These are phyloP conservation scores for Neodiprion fabricii DNA, from an alignment of 1,140 invertebrate species.

Conservation along the genomic window DNA sequence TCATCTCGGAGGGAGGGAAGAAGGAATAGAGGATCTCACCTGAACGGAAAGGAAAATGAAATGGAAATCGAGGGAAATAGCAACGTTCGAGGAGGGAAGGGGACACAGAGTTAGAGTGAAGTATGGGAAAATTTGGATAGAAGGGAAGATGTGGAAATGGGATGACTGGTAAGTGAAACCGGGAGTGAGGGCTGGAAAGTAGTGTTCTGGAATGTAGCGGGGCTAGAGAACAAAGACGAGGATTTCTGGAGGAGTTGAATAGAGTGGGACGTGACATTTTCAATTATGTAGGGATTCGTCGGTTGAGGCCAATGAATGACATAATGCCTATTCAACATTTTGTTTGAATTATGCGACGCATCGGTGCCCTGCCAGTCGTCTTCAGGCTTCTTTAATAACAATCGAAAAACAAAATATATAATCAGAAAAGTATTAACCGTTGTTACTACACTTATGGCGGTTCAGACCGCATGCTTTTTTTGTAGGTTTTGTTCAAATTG, in stretches of 20 bases:
- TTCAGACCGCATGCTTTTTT: no score
- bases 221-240: slow-evolving; percentile 22
- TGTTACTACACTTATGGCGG: no score
- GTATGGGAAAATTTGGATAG: not conserved
- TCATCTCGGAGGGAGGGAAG: not conserved
- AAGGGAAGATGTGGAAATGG: not conserved
- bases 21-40: not conserved
- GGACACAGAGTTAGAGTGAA: not conserved
- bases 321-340: no score
- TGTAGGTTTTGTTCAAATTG: no score
- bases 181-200: not conserved
- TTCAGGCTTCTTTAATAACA: no score
- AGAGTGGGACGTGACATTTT: slow-evolving; percentile 21
- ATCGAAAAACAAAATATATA: no score
- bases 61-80: slow-evolving; percentile 5
- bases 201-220: slow-evolving; percentile 22
- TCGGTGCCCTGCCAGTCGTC: not conserved
- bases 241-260: slow-evolving; percentile 27
- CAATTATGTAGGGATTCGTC: not conserved
- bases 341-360: no score
- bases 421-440: no score
- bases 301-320: no score
- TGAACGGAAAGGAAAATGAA: slow-evolving; percentile 3
- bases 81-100: not conserved
- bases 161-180: not conserved